Base-by-base conservation (phyloP, 1,140 invertebrate genomes). In the Macrostomum lignano region DNA sequence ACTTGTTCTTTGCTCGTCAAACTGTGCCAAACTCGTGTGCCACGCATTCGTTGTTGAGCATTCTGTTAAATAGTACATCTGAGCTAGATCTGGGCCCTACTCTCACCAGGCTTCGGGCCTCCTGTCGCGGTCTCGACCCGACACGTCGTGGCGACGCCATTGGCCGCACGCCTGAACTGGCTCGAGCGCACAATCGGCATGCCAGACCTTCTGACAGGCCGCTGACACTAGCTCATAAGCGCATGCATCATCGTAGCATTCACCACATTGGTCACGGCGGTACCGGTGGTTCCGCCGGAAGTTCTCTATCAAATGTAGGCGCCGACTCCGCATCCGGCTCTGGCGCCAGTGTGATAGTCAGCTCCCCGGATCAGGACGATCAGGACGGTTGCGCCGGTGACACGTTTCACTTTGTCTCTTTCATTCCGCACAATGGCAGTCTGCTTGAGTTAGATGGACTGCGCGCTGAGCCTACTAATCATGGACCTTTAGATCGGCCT, bases 1-100 rank as follows among this genome's bases (percentile, higher is more conserved):
- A 72, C 47, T 86, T 94, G 51, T 94, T 93, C 55, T 94, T 93
- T 61, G 86, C 84, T 1, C 78, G 91, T 10, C 39, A 91, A 71
- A 77, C 88, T 57, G 79, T 91, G 17, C 81, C 82, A 2, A 91
- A 93, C 48, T 88, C 79, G 46, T 94, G 84, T 64, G 84, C 84
- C 1, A 93, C 84, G 2, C 82, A 93, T 62, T 79, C 84, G 1
- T 53, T 93, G 17, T 64, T 94, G 1, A 88, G 79, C 2, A 76
- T 94, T 22, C 58, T 94, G 15, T 58, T 94, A 5, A 94, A 94
- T 52, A 86, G 77, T 61, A 70, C 70, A 6, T 72, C 72, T 25
- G 47, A n/a, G n/a, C n/a, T 91, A 11, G 71, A 77, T 51, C 59
- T 88, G 31, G 82, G 82, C 1, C 69, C 74, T 43, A 84, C 78